These are phyloP conservation scores for Thinocorus orbignyianus DNA, from an alignment of 2,113 vertebrate species.

Conservation along the genomic window DNA sequence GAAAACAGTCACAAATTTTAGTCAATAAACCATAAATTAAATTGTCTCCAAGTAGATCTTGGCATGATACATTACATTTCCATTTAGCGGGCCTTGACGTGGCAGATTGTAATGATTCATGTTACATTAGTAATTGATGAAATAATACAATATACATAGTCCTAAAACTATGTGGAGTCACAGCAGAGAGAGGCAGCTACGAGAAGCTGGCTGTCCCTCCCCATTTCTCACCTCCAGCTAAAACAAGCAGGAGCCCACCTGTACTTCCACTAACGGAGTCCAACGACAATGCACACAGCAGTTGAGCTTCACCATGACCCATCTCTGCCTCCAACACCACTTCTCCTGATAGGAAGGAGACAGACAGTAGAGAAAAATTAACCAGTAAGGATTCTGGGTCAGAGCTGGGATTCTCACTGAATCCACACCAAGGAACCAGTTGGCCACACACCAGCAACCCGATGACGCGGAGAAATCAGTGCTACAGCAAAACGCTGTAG, in stretches of 20 bases:
- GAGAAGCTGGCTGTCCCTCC: background rate
- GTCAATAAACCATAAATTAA: conserved; percentile 35
- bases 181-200: background rate
- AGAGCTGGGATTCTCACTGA: background rate
- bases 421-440: background rate
- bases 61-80: background rate
- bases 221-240: background rate
- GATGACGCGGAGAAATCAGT: background rate
- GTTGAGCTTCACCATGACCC: background rate
- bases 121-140: background rate
- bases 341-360: background rate
- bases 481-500: background rate
- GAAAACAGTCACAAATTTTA: background rate
- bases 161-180: background rate
- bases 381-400: background rate
- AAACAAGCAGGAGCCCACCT: background rate
- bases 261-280: background rate
- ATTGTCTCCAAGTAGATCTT: background rate
- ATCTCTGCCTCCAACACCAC: background rate
- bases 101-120: background rate
- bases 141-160: background rate
- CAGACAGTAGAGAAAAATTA: background rate
- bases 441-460: background rate
- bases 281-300: background rate
- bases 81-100: background rate